Percentiles rank a stretch among this genome's conserved stretches.
Conservation (phyloP, 1,140 invertebrate genomes). For the Dysdera silvatica region DNA sequence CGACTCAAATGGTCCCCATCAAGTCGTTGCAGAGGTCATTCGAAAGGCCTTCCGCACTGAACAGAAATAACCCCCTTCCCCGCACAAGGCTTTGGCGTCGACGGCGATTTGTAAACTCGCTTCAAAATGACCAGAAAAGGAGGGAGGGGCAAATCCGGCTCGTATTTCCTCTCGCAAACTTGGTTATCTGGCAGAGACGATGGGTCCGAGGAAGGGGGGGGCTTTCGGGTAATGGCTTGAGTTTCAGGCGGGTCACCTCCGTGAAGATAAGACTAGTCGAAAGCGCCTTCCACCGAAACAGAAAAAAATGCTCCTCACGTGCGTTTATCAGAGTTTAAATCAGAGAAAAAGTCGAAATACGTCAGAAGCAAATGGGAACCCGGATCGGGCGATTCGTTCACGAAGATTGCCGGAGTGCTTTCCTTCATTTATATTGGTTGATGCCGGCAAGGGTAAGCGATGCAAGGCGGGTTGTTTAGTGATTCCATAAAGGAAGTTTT, state of each 20-base stretch:
- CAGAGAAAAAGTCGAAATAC: constrained; percentile 27
- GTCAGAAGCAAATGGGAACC: constrained; percentile 17
- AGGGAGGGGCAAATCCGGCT: no score
- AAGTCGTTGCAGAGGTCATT: no score
- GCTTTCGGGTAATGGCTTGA: constrained; percentile 14
- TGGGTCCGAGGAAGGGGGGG: constrained; percentile 6
- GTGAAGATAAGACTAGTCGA: constrained; percentile 20
- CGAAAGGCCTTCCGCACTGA: no score
- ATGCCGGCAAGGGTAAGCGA: constrained; percentile 10
- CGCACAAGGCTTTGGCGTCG: no score
- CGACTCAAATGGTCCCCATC: no score
- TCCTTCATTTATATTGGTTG: constrained; percentile 24
- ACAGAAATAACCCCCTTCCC: no score
- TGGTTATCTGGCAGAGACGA: constrained; percentile 18
- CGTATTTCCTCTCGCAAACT: constrained; percentile 18
- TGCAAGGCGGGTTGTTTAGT: constrained; percentile 23
- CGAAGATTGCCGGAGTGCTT: constrained; percentile 23
- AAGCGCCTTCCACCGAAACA: constrained; percentile 6
- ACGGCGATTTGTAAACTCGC: constrained; percentile 17
- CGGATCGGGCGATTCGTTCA: constrained; percentile 24
- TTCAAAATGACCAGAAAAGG: constrained; percentile 16
- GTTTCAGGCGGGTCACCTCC: constrained; percentile 16
- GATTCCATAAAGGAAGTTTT: constrained; percentile 15
- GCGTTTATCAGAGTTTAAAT: constrained; percentile 29
- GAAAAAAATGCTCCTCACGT: constrained; percentile 12